These are phyloP conservation scores for Gymnogyps californianus DNA, from an alignment of 2,113 vertebrate genomes.

Conservation along the genomic window DNA sequence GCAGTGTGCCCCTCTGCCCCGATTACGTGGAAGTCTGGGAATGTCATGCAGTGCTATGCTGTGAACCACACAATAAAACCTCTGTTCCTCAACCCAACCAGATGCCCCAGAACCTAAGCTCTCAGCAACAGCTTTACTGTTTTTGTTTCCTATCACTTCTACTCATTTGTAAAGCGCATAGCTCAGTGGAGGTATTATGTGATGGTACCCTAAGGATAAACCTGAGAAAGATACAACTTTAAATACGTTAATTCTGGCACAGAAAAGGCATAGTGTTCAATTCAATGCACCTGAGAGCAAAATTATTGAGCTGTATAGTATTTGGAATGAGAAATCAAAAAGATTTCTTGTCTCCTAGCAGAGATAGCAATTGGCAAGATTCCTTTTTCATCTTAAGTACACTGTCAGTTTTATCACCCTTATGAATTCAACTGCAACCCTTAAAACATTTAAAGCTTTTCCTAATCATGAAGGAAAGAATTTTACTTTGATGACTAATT, in stretches of 20 bases:
- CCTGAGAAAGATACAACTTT: neutral
- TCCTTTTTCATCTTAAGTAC: neutral
- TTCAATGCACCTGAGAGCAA: neutral
- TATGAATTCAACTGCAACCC: neutral
- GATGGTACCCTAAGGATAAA: neutral
- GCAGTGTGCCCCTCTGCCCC: no score
- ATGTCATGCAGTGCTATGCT: neutral
- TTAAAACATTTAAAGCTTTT: slow-evolving; percentile 7
- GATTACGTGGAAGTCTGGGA: neutral
- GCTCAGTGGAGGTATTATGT: neutral
- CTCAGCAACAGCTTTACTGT: neutral
- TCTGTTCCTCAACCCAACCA: neutral
- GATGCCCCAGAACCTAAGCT: neutral
- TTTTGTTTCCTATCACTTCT: neutral
- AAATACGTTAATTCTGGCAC: neutral
- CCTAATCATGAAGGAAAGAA: neutral
- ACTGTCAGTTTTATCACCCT: slow-evolving; percentile 26
- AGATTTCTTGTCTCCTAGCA: neutral
- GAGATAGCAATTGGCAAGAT: neutral
- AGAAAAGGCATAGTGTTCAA: neutral
- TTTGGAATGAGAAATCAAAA: slow-evolving; percentile 37
- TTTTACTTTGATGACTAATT: slow-evolving; percentile 28
- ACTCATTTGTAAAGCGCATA: neutral
- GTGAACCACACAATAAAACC: neutral
- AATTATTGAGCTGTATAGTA: neutral